phyloP scores from a whole-genome alignment of 2,888 invertebrate species.

The Temnothorax unifasciatus region DNA sequence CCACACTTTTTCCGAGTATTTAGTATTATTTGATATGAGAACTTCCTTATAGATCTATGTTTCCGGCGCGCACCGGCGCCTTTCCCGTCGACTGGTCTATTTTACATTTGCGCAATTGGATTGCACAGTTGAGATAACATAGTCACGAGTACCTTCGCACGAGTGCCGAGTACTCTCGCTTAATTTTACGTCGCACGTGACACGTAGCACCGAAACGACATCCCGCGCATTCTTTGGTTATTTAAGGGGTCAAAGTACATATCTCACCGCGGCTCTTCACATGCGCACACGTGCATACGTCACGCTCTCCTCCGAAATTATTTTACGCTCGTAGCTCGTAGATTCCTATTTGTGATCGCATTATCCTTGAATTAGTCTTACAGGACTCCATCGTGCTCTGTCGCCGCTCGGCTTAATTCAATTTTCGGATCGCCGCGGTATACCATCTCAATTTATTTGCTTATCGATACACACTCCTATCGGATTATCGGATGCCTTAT shows the following conservation, averaged over 20 bases:
- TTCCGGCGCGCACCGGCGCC: neutral
- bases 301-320: conserved; percentile 48
- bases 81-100: neutral
- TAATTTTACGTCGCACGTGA: conserved; percentile 56
- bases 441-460: neutral
- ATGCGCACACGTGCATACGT: conserved; percentile 30
- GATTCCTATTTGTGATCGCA: conserved; percentile 45
- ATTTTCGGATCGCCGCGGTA: conserved; percentile 20
- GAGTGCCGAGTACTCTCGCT: conserved; percentile 36
- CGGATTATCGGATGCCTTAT: neutral
- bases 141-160: conserved; percentile 6
- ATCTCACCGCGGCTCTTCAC: conserved; percentile 45
- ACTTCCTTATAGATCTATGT: neutral
- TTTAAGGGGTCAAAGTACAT: conserved; percentile 70
- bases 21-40: neutral
- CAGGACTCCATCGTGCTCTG: neutral
- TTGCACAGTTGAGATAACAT: conserved; percentile 54
- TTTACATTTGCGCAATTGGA: conserved; percentile 25
- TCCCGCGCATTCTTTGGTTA: conserved; percentile 63
- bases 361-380: conserved; percentile 49
- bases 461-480: neutral
- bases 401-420: conserved; percentile 21
- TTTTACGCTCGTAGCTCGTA: conserved; percentile 44
- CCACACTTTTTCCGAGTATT: neutral
- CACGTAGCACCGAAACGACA: conserved; percentile 48